These are phyloP conservation scores for Crotalus helleri DNA, from an alignment of 2,113 vertebrate species.

Conservation along the genomic window DNA sequence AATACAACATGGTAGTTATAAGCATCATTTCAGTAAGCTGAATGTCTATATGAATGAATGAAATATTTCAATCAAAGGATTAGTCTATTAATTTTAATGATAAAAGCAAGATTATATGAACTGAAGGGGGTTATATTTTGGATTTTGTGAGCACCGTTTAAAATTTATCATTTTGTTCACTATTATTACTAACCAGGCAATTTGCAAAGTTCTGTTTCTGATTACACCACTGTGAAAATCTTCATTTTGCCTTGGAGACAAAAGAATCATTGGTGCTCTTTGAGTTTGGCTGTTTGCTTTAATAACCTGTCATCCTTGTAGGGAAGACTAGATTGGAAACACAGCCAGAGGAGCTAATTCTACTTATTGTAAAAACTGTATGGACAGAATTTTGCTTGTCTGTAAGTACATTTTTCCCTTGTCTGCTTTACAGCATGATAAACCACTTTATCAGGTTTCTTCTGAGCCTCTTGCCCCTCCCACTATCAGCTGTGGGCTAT, in stretches of 20 bases:
- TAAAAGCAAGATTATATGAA: background rate
- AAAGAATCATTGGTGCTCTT: background rate
- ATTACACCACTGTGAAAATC: background rate
- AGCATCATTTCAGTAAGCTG: background rate
- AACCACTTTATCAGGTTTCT: background rate
- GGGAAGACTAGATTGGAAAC: background rate
- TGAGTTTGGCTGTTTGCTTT: background rate
- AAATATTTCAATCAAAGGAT: background rate
- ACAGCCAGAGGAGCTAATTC: background rate
- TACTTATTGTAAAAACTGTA: background rate
- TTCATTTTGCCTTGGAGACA: background rate
- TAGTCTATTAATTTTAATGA: background rate
- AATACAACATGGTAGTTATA: too few species aligned
- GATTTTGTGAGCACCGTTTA: background rate
- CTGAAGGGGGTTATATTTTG: background rate
- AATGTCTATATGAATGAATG: background rate
- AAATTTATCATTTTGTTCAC: background rate
- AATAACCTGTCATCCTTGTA: background rate
- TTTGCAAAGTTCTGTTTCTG: slow-evolving; percentile 1
- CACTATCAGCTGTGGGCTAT: background rate
- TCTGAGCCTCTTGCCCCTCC: background rate
- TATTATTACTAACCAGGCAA: background rate
- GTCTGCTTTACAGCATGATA: background rate
- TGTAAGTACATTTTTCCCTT: background rate
- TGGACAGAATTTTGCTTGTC: background rate